A percentile compares a stretch with the other conserved stretches of the same genome.
Evolutionary conservation across 2,113 vertebrate genomes (phyloP).

Genomic region (Puntigrus tetrazona): DNA sequence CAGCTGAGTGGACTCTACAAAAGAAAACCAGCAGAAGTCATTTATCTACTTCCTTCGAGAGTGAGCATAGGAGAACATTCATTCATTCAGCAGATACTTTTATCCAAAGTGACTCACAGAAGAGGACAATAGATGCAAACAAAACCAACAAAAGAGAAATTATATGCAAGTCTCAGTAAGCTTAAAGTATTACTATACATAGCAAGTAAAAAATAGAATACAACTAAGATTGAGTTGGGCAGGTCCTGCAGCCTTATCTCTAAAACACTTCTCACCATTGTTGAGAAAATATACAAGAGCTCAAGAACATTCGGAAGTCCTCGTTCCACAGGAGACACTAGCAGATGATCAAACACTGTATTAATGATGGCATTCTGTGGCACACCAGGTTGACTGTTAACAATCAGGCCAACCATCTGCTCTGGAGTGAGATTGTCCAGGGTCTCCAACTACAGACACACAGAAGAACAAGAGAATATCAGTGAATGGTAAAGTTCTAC

Average conservation of each 20-base stretch:
- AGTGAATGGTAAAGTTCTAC: not conserved
- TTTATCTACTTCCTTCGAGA: not conserved
- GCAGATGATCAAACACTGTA: conserved; percentile 61
- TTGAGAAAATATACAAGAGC: not conserved
- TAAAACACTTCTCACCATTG: not conserved
- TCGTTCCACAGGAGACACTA: conserved; percentile 1
- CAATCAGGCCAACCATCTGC: conserved; percentile 66
- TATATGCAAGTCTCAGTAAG: no score
- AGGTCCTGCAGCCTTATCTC: not conserved
- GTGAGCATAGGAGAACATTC: not conserved
- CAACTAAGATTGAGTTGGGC: no score
- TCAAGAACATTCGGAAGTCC: conserved; percentile 56
- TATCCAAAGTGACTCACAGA: no score
- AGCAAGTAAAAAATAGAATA: no score
- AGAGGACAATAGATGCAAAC: no score
- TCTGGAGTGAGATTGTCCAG: conserved; percentile 56
- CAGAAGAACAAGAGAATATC: not conserved
- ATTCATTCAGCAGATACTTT: no score
- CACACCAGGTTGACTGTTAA: conserved; percentile 35
- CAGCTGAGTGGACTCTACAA: conserved; percentile 27
- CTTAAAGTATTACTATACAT: no score
- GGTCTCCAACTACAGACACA: conserved; percentile 60
- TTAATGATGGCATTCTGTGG: conserved; percentile 59
- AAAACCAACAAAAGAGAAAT: no score
- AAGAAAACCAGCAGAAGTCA: not conserved